phyloP scores from a whole-genome alignment of 2,888 invertebrate species.

The Sericinus montela region DNA sequence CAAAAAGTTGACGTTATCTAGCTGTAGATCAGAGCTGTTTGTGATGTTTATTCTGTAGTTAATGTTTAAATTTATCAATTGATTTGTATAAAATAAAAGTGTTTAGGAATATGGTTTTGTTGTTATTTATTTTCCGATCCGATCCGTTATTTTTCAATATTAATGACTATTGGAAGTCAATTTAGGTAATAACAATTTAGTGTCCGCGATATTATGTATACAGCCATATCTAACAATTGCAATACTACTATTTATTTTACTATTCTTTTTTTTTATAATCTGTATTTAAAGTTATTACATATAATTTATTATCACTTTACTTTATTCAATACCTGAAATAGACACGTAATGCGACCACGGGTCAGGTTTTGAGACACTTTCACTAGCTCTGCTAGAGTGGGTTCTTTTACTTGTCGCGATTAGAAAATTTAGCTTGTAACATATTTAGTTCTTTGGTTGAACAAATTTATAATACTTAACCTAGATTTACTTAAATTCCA shows the following conservation, averaged over 20 bases:
- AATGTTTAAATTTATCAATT: background rate
- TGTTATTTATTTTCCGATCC: too few relatives aligned
- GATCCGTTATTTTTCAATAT: too few relatives aligned
- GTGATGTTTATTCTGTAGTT: background rate
- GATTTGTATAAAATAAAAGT: background rate
- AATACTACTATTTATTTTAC: too few relatives aligned
- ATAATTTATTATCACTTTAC: too few relatives aligned
- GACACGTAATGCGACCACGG: conserved; percentile 7
- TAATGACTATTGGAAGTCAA: too few relatives aligned
- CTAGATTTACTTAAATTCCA: conserved; percentile 4
- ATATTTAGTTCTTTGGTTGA: conserved; percentile 42
- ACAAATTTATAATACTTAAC: conserved; percentile 19
- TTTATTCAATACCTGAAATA: conserved; percentile 31
- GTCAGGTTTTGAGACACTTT: conserved; percentile 11
- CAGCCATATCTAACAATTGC: too few relatives aligned
- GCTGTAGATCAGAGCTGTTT: background rate
- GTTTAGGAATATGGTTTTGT: conserved; percentile 1
- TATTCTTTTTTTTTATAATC: too few relatives aligned
- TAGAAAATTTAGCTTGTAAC: conserved; percentile 18
- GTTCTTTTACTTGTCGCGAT: background rate
- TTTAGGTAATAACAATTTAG: too few relatives aligned
- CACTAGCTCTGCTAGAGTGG: conserved; percentile 3
- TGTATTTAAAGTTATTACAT: too few relatives aligned
- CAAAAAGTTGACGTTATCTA: background rate
- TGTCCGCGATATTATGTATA: too few relatives aligned